Evolutionary conservation across 2,797 vertebrate genomes (phyloP), one percentile per base, ranked within the genome.

Genomic region (Sebastes kiyomatsui): DNA sequence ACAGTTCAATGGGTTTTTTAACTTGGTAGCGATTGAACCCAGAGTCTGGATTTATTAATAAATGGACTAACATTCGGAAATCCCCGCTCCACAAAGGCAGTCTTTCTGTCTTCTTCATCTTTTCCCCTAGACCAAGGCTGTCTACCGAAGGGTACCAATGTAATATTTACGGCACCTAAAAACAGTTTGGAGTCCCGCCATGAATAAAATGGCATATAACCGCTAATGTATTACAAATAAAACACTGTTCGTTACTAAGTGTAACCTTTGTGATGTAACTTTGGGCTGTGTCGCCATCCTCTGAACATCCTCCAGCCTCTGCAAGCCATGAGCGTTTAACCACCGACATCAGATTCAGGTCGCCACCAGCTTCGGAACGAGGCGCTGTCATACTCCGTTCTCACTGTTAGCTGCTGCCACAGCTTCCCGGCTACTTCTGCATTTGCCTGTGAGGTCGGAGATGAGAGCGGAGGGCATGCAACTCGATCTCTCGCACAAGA

Each of bases 181-280:
- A 83, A 20, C 60, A 18, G 20, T 72, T 33, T 66, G 16, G 49
- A 28, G 30, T 72, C 42, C 28, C 35, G 2, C n/a, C 16, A 52
- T 74, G 62, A 89, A 84, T 78, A 71, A 71, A 65, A 35, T 35
- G 49, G 30, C 86, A 77, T 25, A 71, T 25, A 71, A 86, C 84
- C 84, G 52, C 80, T 6, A 79, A 73, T 16, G 20, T 54, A 58
- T 82, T 78, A 54, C 16, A 56, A 55, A 76, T 22, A 80, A 52
- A 52, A 49, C 61, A 23, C 59, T 59, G 13, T 27, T 66, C 42
- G 25, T 66, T 46, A 67, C 35, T 11, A 35, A 54, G 12, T 49
- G 16, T 20, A 74, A 56, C 18, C 55, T 66, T 81, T 42, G 65
- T 92, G 87, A 89, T 72, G 73, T 82, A 89, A 91, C 74, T 46